Evolutionary conservation across 2,888 invertebrate genomes (phyloP), one percentile per base, ranked within the genome.

Genomic region (Ochropleura leucogaster): DNA sequence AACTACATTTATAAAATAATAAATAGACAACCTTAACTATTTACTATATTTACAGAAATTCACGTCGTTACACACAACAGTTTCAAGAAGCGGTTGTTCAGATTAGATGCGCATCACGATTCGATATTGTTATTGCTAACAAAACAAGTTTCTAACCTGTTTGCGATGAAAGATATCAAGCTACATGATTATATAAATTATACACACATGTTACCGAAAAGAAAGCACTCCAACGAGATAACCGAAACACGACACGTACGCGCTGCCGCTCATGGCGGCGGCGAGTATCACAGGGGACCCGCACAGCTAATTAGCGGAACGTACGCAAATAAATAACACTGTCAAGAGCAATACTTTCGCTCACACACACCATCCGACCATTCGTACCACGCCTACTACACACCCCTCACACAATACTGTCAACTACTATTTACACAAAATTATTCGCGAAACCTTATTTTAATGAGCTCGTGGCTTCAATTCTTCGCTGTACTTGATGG

Each of bases 401-500:
- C 87, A 89, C 81, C 85, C 83, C 85, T 84, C 80, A 87, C 85
- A 85, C 74, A 85, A 79, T 78, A 84, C 78, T 80, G 78, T 83
- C 74, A 87, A 89, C 87, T 84, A 81, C 82, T 93, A 93, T 94
- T 92, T 92, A 94, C 93, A 94, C 76, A 78, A 87, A 78, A 80
- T 79, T 74, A 81, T 78, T 82, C 82, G 69, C 84, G 72, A 85
- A 74, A 72, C 68, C 76, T 46, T 74, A 79, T 68, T 75, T 92
- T 92, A 94, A 82, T 95, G 92, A 80, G 80, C 87, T 72, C 91
- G 91, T n/a, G 96, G 94, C 72, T 96, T 96, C 16, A 96, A 86
- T 84, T 95, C 96, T 83, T 95, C 94, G 87, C 96, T 96, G 87
- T 96, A 96, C 87, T 96, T 96, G 72, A 96, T 96, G 9, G 96